A percentile compares a stretch with the other conserved stretches of the same genome.
phyloP scores from a whole-genome alignment of 2,113 vertebrate genomes.

The Istiophorus platypterus region DNA sequence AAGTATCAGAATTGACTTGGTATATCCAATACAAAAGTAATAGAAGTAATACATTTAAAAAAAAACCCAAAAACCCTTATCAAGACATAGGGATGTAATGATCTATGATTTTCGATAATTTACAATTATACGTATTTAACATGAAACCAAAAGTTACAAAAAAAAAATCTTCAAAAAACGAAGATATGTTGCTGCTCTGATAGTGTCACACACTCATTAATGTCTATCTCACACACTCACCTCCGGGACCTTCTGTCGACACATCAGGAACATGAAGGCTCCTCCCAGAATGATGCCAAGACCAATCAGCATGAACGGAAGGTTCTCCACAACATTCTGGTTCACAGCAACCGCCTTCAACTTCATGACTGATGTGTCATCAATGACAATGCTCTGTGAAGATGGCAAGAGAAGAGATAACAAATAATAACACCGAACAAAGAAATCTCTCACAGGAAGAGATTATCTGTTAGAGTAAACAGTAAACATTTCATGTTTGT shows the following conservation, averaged over 20 bases:
- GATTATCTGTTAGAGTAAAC: too few relatives aligned
- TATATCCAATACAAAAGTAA: too few relatives aligned
- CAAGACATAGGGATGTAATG: too few relatives aligned
- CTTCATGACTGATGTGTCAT: constrained; percentile 86
- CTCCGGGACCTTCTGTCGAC: constrained; percentile 85
- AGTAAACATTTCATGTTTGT: background rate
- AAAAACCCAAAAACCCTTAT: too few relatives aligned
- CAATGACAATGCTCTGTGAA: constrained; percentile 90
- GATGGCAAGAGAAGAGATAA: background rate
- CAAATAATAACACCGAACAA: background rate
- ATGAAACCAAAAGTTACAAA: too few relatives aligned
- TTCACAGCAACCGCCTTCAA: constrained; percentile 77
- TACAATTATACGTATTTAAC: too few relatives aligned
- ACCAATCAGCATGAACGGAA: constrained; percentile 92
- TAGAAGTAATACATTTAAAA: too few relatives aligned
- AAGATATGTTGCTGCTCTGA: background rate
- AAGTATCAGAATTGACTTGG: too few relatives aligned
- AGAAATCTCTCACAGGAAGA: too few relatives aligned
- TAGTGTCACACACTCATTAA: background rate
- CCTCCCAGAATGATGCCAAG: constrained; percentile 89
- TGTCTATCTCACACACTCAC: constrained; percentile 77
- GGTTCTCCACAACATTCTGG: constrained; percentile 85
- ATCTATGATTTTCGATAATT: too few relatives aligned
- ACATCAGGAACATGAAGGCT: constrained; percentile 87
- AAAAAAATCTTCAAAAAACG: too few relatives aligned